A percentile compares a stretch with the other conserved stretches of the same genome.
Conservation (phyloP, 2,888 invertebrate species). For the Sarcophaga carnaria region DNA sequence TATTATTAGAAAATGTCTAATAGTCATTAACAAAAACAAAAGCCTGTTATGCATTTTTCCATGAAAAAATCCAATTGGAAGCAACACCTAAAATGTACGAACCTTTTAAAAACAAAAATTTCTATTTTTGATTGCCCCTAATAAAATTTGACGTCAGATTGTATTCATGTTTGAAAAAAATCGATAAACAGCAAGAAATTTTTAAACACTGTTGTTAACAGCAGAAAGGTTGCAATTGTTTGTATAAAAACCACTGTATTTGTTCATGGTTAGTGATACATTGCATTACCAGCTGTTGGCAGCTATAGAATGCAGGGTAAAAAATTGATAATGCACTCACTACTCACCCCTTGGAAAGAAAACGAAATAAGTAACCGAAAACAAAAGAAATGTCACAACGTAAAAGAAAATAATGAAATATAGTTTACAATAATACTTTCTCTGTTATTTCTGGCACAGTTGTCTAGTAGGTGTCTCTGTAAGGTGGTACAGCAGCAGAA, state of each 20-base stretch:
- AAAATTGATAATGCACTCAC: constrained; percentile 26
- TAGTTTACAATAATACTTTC: constrained; percentile 25
- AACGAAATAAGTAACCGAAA: constrained; percentile 4
- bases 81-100: no score
- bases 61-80: no score
- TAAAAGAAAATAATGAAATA: constrained; percentile 34
- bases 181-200: not conserved
- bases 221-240: not conserved
- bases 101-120: not conserved
- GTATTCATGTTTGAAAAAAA: not conserved
- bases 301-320: constrained; percentile 26
- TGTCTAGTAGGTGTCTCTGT: constrained; percentile 50
- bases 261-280: not conserved
- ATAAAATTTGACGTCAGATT: constrained; percentile 41
- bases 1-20: no score
- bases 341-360: constrained; percentile 44
- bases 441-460: constrained; percentile 42
- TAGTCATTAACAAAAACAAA: no score
- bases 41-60: no score
- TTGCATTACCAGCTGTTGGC: constrained; percentile 50
- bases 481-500: constrained; percentile 36
- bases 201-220: not conserved
- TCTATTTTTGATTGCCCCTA: not conserved
- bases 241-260: not conserved
- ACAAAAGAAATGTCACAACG: constrained; percentile 21